Base-by-base conservation (phyloP, 2,888 invertebrate genomes). In the Cheilosia pagana region DNA sequence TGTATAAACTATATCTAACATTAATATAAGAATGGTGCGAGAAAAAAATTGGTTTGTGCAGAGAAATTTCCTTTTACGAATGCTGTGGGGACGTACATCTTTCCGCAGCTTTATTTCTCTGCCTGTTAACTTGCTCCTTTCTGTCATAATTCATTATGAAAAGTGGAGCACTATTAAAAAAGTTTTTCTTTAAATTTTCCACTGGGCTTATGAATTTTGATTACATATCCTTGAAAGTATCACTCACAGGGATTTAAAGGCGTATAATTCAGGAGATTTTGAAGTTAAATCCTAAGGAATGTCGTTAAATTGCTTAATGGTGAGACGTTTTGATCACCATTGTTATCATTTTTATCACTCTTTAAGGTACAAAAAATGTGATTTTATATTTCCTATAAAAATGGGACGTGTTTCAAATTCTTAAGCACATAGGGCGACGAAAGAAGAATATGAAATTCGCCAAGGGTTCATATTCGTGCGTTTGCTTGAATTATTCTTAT, bases 91-190 rank as follows among this genome's bases (percentile, higher is more conserved):
- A 82, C 71, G 74, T 71, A 67, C 53, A 76, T 77, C 76, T 71
- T 77, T 77, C 65, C 65, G 60, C 57, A 72, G 77, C 67, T 63
- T 81, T 77, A 82, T 82, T 82, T 72, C 77, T 67, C 55, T 67
- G 62, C 67, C 60, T 62, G 77, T 82, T 82, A 82, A 82, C 82
- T 82, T 82, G 60, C 71, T 82, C 65, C 71, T 67, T 55, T 76
- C 60, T 72, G 77, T 77, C 82, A 77, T 77, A 77, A 82, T 82
- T 82, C 77, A 82, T 82, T 82, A 82, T 82, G 71, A 82, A 82
- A 82, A 82, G 71, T 82, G 55, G 77, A 82, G 77, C 77, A 82
- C 82, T 77, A 77, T 77, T 82, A 77, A 77, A 82, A 77, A 77
- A 82, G 71, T 82, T 82, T 65, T 77, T 76, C 77, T 65, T 81